These are phyloP conservation scores for Cephus pulcher DNA, from an alignment of 2,888 invertebrate genomes.

Conservation along the genomic window DNA sequence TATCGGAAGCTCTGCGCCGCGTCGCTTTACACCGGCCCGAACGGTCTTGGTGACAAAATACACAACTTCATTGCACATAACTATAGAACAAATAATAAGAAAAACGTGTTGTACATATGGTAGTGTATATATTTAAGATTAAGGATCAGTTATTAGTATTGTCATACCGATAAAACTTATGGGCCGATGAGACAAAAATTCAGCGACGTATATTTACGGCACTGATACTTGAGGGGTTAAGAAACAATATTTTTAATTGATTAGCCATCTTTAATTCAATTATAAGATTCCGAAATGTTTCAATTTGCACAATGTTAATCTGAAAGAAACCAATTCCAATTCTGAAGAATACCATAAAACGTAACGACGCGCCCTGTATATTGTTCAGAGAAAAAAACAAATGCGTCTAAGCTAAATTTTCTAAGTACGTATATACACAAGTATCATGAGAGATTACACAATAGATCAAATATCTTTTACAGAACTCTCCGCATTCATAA, in stretches of 20 bases:
- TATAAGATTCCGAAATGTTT: not conserved
- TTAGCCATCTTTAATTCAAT: not conserved
- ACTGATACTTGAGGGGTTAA: not conserved
- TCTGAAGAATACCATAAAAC: not conserved
- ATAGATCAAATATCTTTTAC: not conserved
- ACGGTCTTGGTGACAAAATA: too few species aligned
- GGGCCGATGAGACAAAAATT: too few species aligned
- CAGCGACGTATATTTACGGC: too few species aligned
- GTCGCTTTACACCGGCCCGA: too few species aligned
- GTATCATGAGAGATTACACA: not conserved
- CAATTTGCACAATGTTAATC: not conserved
- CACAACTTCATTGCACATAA: too few species aligned
- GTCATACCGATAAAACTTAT: too few species aligned
- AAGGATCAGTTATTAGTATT: too few species aligned
- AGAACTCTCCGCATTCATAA: not conserved
- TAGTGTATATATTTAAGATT: too few species aligned
- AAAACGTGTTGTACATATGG: too few species aligned
- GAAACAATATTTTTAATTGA: not conserved
- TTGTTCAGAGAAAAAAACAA: not conserved
- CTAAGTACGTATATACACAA: not conserved
- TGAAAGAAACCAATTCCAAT: not conserved
- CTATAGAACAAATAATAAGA: too few species aligned
- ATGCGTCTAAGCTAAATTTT: not conserved
- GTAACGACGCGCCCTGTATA: not conserved
- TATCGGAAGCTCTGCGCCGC: too few species aligned